phyloP scores from a whole-genome alignment of 64 coral and sea anemone genomes.

The Porites lutea region DNA sequence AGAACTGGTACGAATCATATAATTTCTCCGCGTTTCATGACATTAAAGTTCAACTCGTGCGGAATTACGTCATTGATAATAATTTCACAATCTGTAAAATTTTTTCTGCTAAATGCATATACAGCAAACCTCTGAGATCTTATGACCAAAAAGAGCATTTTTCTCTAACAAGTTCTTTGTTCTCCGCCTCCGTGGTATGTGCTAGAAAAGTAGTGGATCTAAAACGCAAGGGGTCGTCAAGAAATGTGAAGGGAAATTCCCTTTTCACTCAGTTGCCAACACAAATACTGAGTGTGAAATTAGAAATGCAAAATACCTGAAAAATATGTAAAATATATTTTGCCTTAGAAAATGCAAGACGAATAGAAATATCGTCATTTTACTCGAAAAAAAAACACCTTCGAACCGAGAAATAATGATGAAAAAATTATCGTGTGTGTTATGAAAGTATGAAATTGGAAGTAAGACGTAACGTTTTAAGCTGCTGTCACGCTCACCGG shows the following conservation, averaged over 20 bases:
- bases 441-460: too few relatives aligned
- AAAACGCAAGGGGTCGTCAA: background rate
- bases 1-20: background rate
- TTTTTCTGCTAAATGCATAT: too few relatives aligned
- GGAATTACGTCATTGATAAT: background rate
- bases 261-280: background rate
- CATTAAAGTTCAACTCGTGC: too few relatives aligned
- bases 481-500: background rate
- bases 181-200: background rate
- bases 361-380: background rate
- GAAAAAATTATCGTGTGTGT: too few relatives aligned
- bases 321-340: too few relatives aligned
- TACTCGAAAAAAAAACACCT: too few relatives aligned
- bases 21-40: background rate
- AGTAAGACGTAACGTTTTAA: too few relatives aligned
- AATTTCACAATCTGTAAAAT: too few relatives aligned
- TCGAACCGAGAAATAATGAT: too few relatives aligned
- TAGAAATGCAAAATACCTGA: background rate
- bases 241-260: background rate
- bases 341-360: background rate
- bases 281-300: background rate
- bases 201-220: background rate
- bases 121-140: too few relatives aligned
- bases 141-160: too few relatives aligned
- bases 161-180: background rate